Conservation (phyloP, 2,113 vertebrate species). For the Thalassoma bifasciatum region DNA sequence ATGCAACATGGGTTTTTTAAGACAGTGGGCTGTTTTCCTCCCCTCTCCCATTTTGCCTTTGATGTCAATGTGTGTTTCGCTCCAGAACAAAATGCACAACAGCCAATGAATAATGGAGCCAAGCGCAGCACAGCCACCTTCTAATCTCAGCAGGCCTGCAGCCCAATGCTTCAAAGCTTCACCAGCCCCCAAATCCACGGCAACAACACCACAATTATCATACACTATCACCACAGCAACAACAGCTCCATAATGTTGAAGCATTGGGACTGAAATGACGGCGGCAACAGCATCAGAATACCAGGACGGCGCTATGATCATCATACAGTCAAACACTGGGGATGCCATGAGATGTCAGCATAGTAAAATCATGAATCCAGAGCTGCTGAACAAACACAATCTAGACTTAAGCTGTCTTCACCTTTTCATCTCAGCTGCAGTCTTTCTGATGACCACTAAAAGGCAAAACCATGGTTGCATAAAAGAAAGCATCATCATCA, state of each 20-base stretch:
- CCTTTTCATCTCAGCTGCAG: too few relatives aligned
- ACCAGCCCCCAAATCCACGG: constrained; percentile 4
- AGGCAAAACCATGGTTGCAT: too few relatives aligned
- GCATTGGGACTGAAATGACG: neutral
- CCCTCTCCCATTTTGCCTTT: constrained; percentile 66
- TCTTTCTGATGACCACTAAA: too few relatives aligned
- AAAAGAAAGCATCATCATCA: too few relatives aligned
- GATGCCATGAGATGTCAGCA: neutral
- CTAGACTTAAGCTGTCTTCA: too few relatives aligned
- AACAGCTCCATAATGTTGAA: constrained; percentile 13
- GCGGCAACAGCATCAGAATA: neutral
- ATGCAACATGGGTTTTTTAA: constrained; percentile 69
- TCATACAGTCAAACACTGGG: neutral
- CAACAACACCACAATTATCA: constrained; percentile 30
- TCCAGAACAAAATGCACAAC: constrained; percentile 73
- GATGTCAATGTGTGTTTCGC: constrained; percentile 61
- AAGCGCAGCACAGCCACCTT: constrained; percentile 46
- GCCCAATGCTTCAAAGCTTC: constrained; percentile 67
- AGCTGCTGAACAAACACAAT: too few relatives aligned
- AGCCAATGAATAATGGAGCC: constrained; percentile 76
- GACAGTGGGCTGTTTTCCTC: constrained; percentile 55
- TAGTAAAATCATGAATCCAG: neutral
- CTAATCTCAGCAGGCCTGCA: constrained; percentile 74
- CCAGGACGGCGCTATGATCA: neutral
- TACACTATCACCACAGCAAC: constrained; percentile 21